Conservation (phyloP, 2,888 invertebrate genomes). For the Lepidochrysops patricia region DNA sequence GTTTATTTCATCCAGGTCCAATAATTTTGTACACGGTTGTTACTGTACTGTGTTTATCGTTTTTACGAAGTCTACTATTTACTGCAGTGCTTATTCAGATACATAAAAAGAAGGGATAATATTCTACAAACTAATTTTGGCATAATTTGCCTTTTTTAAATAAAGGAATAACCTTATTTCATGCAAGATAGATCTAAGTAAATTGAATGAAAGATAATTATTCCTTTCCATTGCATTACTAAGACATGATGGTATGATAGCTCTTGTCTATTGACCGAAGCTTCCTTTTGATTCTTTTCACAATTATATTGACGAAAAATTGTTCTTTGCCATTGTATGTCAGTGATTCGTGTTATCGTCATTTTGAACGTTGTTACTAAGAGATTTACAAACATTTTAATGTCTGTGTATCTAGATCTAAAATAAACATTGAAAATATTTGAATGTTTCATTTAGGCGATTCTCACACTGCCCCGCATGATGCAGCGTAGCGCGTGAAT, state of each 20-base stretch:
- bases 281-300: background rate
- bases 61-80: too few relatives aligned
- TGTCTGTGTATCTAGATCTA: conserved; percentile 11
- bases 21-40: background rate
- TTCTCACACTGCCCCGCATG: too few relatives aligned
- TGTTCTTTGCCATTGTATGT: background rate
- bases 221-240: background rate
- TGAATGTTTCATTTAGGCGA: background rate
- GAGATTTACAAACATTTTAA: conserved; percentile 15
- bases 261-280: background rate
- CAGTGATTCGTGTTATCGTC: background rate
- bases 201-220: background rate
- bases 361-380: conserved; percentile 13
- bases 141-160: too few relatives aligned
- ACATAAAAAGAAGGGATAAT: too few relatives aligned
- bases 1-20: background rate
- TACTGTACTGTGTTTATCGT: too few relatives aligned
- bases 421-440: conserved; percentile 6
- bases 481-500: too few relatives aligned
- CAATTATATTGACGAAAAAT: background rate
- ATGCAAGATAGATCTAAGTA: too few relatives aligned
- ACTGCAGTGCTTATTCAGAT: too few relatives aligned
- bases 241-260: background rate
- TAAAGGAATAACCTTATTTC: too few relatives aligned
- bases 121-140: too few relatives aligned